Conservation (phyloP, 2,888 invertebrate species). For the Dicyrtoma fusca region DNA sequence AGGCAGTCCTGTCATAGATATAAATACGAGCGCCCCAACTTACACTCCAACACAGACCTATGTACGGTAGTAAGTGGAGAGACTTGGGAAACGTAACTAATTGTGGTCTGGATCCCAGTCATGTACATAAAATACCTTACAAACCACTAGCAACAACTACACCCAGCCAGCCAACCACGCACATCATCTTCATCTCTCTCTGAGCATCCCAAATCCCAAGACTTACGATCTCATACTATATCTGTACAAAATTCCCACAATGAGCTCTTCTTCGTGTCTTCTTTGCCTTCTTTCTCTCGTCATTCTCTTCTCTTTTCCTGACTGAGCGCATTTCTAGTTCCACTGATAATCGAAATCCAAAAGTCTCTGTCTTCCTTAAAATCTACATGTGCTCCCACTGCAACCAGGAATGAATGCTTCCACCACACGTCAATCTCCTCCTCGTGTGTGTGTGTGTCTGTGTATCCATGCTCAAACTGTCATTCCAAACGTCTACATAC, state of each 20-base stretch:
- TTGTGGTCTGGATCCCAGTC: too few relatives aligned
- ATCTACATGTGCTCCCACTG: neutral
- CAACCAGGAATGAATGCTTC: neutral
- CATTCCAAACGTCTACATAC: too few relatives aligned
- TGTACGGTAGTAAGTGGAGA: too few relatives aligned
- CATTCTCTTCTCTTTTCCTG: neutral
- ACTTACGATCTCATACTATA: neutral
- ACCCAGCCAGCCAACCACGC: too few relatives aligned
- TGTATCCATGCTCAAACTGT: too few relatives aligned
- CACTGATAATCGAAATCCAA: constrained; percentile 10
- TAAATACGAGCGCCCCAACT: too few relatives aligned
- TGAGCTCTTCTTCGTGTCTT: constrained; percentile 1
- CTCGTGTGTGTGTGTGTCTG: neutral
- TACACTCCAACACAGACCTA: too few relatives aligned
- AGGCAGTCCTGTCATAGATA: neutral
- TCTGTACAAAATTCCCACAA: neutral
- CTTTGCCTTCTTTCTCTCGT: neutral
- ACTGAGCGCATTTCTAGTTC: neutral
- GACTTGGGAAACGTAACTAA: too few relatives aligned
- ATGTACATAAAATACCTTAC: too few relatives aligned
- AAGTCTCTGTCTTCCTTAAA: neutral
- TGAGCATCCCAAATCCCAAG: too few relatives aligned
- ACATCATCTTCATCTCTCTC: too few relatives aligned
- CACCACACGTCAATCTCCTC: neutral
- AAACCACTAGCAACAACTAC: too few relatives aligned